phyloP scores from a whole-genome alignment of 37 sponge, comb jelly and placozoan species.

The Mnemiopsis leidyi region DNA sequence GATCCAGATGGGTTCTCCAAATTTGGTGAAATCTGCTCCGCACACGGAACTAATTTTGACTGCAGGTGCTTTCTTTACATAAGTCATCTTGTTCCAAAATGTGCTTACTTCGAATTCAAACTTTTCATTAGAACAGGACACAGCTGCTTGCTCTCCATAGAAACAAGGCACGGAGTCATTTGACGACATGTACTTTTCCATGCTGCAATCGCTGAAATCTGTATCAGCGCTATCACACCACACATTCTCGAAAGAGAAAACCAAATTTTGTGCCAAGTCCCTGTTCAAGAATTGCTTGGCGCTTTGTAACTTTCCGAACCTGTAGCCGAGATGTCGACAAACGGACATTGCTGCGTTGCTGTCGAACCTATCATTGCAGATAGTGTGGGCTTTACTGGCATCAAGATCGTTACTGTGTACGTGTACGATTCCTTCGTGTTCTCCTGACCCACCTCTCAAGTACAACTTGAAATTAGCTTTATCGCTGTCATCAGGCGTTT shows the following conservation, averaged over 20 bases:
- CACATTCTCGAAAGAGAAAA: background rate
- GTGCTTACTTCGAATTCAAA: background rate
- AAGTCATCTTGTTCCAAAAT: background rate
- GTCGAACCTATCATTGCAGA: background rate
- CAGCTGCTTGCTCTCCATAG: background rate
- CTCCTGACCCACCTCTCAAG: background rate
- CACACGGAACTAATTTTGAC: background rate
- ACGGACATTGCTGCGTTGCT: background rate
- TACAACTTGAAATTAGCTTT: background rate
- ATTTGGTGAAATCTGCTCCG: background rate
- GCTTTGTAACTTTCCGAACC: background rate
- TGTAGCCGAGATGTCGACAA: background rate
- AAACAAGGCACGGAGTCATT: background rate
- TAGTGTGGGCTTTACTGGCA: background rate
- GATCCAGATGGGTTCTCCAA: background rate
- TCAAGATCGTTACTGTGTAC: background rate
- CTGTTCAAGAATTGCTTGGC: background rate
- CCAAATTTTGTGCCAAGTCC: background rate
- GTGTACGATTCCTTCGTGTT: background rate
- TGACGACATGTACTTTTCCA: background rate
- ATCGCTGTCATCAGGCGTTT: background rate
- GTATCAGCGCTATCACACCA: background rate
- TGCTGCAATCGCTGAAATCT: background rate
- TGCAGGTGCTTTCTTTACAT: background rate
- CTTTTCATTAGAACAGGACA: background rate